phyloP scores from a whole-genome alignment of 2,797 vertebrate species.

The Muraenolepis orangiensis region DNA sequence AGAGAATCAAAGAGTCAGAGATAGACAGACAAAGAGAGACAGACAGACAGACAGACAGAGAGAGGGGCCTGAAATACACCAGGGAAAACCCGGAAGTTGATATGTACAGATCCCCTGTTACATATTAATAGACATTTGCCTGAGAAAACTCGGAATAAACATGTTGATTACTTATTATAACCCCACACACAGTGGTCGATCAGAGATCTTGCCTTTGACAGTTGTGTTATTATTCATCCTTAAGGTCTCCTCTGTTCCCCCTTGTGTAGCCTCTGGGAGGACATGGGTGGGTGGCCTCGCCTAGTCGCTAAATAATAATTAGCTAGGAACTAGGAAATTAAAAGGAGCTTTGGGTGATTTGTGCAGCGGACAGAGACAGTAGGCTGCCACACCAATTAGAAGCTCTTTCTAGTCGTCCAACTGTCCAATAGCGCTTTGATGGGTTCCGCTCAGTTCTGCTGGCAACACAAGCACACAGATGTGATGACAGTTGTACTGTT shows the following conservation, averaged over 20 bases:
- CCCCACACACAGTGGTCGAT: neutral
- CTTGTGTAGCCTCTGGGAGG: constrained; percentile 24
- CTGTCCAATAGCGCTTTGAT: constrained; percentile 35
- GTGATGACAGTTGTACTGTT: neutral
- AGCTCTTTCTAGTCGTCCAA: constrained; percentile 45
- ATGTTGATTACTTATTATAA: neutral
- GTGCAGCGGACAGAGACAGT: constrained; percentile 15
- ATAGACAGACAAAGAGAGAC: neutral
- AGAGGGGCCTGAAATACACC: neutral
- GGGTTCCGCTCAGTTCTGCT: neutral
- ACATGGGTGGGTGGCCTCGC: constrained; percentile 30
- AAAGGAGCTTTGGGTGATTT: constrained; percentile 31
- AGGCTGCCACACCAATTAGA: constrained; percentile 41
- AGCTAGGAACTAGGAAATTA: constrained; percentile 55
- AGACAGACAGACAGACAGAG: neutral
- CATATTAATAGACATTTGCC: neutral
- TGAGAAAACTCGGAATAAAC: neutral
- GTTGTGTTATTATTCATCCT: no score
- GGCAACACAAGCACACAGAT: neutral
- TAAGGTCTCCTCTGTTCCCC: neutral
- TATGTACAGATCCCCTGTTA: neutral
- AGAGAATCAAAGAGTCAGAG: neutral
- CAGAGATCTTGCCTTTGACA: no score
- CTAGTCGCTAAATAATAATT: constrained; percentile 57
- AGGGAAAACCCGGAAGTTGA: neutral